Conservation (phyloP, 2,888 invertebrate species). For the Willowsia nigromaculata region DNA sequence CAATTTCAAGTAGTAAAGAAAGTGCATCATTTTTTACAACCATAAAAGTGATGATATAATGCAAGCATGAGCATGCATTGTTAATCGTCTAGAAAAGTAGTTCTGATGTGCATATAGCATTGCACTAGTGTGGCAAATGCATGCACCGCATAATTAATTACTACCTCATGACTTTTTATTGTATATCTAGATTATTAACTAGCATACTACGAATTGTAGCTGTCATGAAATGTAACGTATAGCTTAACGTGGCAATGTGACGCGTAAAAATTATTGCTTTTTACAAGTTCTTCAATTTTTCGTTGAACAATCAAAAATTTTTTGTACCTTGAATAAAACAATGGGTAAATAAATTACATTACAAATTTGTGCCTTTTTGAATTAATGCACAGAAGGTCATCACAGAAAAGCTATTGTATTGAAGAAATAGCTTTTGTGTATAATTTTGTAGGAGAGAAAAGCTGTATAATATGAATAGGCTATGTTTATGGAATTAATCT, state of each 20-base stretch:
- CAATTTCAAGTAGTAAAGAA: background rate
- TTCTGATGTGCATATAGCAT: background rate
- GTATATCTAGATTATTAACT: background rate
- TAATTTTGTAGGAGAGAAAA: background rate
- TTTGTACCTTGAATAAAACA: slow-evolving; percentile 10
- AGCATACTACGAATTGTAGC: background rate
- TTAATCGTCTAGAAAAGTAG: too few relatives aligned
- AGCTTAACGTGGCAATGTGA: background rate
- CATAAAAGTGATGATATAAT: background rate
- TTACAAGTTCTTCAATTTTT: background rate
- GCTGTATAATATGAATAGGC: background rate
- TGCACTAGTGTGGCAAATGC: background rate
- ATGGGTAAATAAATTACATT: background rate
- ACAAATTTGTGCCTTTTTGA: background rate
- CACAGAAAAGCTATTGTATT: background rate
- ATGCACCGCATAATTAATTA: background rate
- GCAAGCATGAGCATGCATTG: background rate
- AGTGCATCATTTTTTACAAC: slow-evolving; percentile 20
- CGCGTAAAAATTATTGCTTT: background rate
- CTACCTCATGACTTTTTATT: background rate
- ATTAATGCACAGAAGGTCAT: background rate
- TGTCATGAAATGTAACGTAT: background rate
- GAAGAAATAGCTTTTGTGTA: background rate
- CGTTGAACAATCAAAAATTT: background rate
- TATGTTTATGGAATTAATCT: background rate